Evolutionary conservation across 2,888 invertebrate genomes (phyloP).

Genomic region (Osmoderma eremita): DNA sequence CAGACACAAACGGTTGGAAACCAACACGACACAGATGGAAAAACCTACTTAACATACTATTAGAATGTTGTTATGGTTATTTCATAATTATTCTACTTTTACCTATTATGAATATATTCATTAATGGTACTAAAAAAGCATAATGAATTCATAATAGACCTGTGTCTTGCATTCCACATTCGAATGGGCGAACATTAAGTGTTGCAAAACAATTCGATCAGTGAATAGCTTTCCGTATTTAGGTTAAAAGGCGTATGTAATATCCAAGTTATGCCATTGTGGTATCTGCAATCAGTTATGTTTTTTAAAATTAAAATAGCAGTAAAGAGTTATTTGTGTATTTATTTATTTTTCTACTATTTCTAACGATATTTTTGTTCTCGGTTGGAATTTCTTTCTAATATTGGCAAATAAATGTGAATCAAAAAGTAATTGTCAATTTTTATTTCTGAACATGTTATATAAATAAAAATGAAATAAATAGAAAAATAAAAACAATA

Average conservation of each 20-base stretch:
- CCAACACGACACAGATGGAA: slow-evolving; percentile 17
- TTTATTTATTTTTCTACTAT: too few relatives aligned
- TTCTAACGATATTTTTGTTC: too few relatives aligned
- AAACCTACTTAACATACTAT: slow-evolving; percentile 25
- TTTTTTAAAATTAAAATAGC: background rate
- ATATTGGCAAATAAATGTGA: too few relatives aligned
- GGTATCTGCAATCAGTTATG: background rate
- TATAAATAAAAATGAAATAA: too few relatives aligned
- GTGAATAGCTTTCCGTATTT: slow-evolving; percentile 7
- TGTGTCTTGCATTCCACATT: slow-evolving; percentile 5
- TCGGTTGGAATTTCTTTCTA: too few relatives aligned
- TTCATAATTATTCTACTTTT: slow-evolving; percentile 33
- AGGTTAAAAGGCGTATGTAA: slow-evolving; percentile 1
- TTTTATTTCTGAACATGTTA: too few relatives aligned
- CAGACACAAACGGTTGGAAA: slow-evolving; percentile 16
- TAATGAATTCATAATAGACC: slow-evolving; percentile 15
- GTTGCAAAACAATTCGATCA: slow-evolving; percentile 3
- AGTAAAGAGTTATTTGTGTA: background rate
- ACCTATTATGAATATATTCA: slow-evolving; percentile 27
- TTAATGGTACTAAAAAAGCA: slow-evolving; percentile 5
- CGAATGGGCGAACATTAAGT: background rate
- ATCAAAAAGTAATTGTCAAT: too few relatives aligned
- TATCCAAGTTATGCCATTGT: slow-evolving; percentile 15
- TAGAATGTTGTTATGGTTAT: slow-evolving; percentile 34
- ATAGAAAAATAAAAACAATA: too few relatives aligned